phyloP scores from a whole-genome alignment of 2,888 invertebrate species.

The Biston betularia region DNA sequence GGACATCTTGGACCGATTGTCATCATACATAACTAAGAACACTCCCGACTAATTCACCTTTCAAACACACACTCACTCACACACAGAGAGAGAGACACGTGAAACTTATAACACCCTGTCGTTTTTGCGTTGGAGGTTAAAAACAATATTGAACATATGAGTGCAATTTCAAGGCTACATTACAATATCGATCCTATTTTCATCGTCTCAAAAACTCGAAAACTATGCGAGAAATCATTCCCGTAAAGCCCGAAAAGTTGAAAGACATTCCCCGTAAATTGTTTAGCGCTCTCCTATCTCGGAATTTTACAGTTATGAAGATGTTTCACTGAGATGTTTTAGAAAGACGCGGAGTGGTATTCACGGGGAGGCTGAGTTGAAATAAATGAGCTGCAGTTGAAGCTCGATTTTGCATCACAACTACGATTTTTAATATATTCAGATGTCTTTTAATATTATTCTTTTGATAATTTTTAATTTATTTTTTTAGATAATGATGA shows the following conservation, averaged over 20 bases:
- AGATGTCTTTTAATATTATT: no score
- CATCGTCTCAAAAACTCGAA: conserved; percentile 34
- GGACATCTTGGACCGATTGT: no score
- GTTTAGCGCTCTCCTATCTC: conserved; percentile 38
- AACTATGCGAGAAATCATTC: conserved; percentile 36
- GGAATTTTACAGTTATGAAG: conserved; percentile 40
- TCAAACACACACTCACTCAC: no score
- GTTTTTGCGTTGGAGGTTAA: no score
- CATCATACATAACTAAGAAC: no score
- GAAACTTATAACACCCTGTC: no score
- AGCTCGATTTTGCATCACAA: no score
- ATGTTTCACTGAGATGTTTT: conserved; percentile 32
- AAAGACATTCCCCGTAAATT: conserved; percentile 47
- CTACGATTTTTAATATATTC: no score
- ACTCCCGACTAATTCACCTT: no score
- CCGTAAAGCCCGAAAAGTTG: conserved; percentile 36
- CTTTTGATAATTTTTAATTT: no score
- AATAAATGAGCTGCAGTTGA: conserved; percentile 1
- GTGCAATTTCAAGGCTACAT: not conserved
- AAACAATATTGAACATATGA: not conserved
- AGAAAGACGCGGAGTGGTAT: conserved; percentile 14
- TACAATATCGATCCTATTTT: conserved; percentile 10
- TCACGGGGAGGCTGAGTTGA: not conserved
- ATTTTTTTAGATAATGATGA: no score
- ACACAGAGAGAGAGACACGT: no score